These are phyloP conservation scores for Branchinecta lynchi DNA, from an alignment of 1,140 invertebrate genomes.

Conservation along the genomic window DNA sequence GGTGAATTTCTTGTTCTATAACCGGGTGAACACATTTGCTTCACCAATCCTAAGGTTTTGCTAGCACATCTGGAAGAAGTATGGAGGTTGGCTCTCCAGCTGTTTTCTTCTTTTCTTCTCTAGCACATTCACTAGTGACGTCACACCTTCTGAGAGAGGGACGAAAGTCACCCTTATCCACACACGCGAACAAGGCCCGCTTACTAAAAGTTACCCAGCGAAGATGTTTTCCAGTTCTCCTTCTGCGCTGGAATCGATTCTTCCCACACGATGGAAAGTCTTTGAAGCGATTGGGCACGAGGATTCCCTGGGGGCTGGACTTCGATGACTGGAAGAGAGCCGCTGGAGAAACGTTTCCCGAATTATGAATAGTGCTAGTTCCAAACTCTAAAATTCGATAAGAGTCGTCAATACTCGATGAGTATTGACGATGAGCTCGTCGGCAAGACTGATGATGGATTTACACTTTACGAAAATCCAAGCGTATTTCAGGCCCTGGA, in stretches of 20 bases:
- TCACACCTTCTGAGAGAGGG: background rate
- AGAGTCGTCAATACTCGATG: too few species aligned
- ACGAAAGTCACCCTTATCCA: background rate
- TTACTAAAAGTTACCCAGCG: background rate
- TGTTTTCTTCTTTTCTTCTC: too few species aligned
- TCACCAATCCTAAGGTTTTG: constrained; percentile 10
- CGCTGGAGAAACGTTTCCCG: background rate
- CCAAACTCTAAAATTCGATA: too few species aligned
- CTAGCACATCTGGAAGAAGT: too few species aligned
- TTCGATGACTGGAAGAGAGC: background rate
- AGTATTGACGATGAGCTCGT: too few species aligned
- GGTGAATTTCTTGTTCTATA: constrained; percentile 87
- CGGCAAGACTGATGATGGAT: too few species aligned
- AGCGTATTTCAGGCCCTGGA: too few species aligned
- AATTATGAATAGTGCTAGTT: background rate
- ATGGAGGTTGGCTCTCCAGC: too few species aligned
- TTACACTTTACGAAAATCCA: too few species aligned
- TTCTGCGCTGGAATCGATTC: background rate
- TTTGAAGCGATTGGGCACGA: background rate
- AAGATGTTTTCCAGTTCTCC: too few species aligned
- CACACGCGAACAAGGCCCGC: background rate
- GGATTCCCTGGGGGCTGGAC: background rate
- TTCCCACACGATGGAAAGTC: background rate
- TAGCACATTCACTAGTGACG: background rate
- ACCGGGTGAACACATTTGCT: constrained; percentile 66